These are phyloP conservation scores for Gambusia affinis DNA, from an alignment of 2,113 vertebrate genomes.

Conservation along the genomic window DNA sequence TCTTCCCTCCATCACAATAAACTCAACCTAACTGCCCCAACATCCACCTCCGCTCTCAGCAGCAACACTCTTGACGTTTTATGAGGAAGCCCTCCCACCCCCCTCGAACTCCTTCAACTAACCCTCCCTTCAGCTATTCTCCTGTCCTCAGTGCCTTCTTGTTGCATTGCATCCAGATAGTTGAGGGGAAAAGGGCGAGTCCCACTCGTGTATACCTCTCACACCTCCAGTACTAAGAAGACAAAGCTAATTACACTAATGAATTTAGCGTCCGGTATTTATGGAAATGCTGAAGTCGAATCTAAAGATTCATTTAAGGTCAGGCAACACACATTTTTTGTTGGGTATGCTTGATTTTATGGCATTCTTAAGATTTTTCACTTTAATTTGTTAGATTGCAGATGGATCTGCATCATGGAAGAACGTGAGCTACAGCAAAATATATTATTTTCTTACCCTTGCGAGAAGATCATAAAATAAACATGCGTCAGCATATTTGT, in stretches of 20 bases:
- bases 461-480: background rate
- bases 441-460: background rate
- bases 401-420: background rate
- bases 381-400: no score
- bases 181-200: conserved; percentile 53
- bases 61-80: conserved; percentile 69
- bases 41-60: conserved; percentile 39
- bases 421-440: background rate
- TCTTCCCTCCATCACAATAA: conserved; percentile 28
- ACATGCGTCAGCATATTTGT: background rate
- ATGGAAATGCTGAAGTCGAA: no score
- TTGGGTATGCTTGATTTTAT: background rate
- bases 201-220: conserved; percentile 34
- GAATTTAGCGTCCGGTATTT: background rate
- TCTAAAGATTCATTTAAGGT: background rate
- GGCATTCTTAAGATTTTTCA: background rate
- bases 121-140: conserved; percentile 59
- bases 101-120: conserved; percentile 15
- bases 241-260: conserved; percentile 20
- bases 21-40: conserved; percentile 35
- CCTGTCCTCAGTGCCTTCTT: conserved; percentile 50
- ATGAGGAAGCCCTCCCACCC: conserved; percentile 57
- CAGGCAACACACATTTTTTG: background rate
- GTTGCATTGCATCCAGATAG: conserved; percentile 76
- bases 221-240: conserved; percentile 7